Evolutionary conservation across 1,140 invertebrate species (phyloP), one percentile per base, ranked within the genome.

Genomic region (Cotesia typhae): DNA sequence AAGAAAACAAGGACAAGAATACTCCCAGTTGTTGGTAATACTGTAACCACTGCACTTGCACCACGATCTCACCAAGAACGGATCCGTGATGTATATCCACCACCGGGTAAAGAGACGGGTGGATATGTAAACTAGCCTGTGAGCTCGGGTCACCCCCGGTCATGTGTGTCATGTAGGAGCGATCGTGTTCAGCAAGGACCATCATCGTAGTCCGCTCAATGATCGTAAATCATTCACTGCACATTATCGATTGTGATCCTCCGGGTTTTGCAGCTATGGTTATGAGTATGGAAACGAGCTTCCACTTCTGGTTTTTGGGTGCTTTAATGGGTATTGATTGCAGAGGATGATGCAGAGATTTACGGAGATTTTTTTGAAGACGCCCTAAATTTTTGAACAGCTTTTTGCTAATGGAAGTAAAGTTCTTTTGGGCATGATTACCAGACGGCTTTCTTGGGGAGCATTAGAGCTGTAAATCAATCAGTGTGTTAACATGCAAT

Each of bases 71-170:
- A 47, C 55, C 52, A 28, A 28, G 28, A 28, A 66, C 74, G 72
- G 79, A 79, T 82, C 78, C 82, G 83, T 84, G 82, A 84, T 82
- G 80, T 84, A 84, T 82, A 82, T 81, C 78, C 81, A 78, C 82
- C 82, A 84, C 82, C 82, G 81, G 76, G 81, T 28, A 28, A 28
- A 28, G 28, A 75, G 77, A 75, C 75, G 77, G 76, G 80, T 80
- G 82, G 81, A 83, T 83, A 83, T 83, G 82, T 80, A 82, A 83
- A 82, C 78, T 77, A 78, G 78, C 77, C 75, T 71, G 75, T 64
- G 59, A 67, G 73, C 59, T 28, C 69, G 65, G 70, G 68, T 73
- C 60, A 75, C 63, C 69, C 65, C 63, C 70, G 75, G 71, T 72
- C 76, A 74, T 72, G 73, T 71, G 71, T 74, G 68, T 70, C 67